Evolutionary conservation across 2,113 vertebrate genomes (phyloP).

Genomic region (Ardeotis arabs): DNA sequence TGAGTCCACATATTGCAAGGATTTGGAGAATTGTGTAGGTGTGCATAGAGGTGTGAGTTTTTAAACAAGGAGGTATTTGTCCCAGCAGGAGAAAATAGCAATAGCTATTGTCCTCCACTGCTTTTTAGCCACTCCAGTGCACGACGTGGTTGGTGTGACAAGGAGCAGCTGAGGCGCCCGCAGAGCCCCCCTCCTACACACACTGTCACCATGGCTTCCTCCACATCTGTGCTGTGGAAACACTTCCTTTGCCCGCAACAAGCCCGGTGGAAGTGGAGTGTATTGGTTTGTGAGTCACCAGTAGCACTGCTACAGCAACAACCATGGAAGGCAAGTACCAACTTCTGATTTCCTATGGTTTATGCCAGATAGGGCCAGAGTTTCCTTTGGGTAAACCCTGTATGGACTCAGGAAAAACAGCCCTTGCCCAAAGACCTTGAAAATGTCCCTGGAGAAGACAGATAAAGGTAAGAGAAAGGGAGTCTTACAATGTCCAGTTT

Average conservation of each 20-base stretch:
- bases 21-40: slow-evolving; percentile 23
- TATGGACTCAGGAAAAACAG: not conserved
- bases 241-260: not conserved
- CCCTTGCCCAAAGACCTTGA: not conserved
- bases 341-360: not conserved
- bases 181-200: not conserved
- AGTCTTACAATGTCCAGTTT: not conserved
- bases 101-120: not conserved
- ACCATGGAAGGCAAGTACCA: not conserved
- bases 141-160: not conserved
- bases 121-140: not conserved
- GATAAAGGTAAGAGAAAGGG: not conserved
- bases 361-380: not conserved
- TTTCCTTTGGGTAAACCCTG: not conserved
- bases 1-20: not conserved
- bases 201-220: not conserved
- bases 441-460: not conserved
- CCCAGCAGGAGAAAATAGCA: slow-evolving; percentile 30
- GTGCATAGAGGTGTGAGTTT: not conserved
- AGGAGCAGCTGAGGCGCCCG: not conserved
- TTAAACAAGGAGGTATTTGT: slow-evolving; percentile 31
- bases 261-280: not conserved
- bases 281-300: not conserved
- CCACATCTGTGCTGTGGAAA: slow-evolving; percentile 6
- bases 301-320: not conserved